A percentile compares a stretch with the other conserved stretches of the same genome.
Conservation (phyloP, 30 jellyfish, hydroid and myxozoan genomes). For the Hydra vulgaris region DNA sequence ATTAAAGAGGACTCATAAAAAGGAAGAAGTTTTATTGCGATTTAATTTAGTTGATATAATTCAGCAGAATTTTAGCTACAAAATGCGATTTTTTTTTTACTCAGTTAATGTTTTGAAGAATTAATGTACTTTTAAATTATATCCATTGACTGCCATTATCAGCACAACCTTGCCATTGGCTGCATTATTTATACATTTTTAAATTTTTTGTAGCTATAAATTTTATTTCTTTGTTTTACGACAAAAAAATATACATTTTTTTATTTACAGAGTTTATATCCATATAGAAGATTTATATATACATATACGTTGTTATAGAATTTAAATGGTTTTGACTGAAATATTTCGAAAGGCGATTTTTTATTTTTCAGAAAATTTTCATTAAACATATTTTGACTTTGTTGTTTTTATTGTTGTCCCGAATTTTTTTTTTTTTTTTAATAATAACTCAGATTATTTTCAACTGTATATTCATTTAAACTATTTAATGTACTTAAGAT, state of each 20-base stretch:
- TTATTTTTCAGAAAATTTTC: background rate
- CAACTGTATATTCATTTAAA: too few species aligned
- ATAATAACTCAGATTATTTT: too few species aligned
- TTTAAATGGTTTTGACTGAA: background rate
- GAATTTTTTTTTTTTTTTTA: too few species aligned
- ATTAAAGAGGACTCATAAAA: too few species aligned
- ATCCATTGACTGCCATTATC: too few species aligned
- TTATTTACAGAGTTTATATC: background rate
- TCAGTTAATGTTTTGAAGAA: background rate
- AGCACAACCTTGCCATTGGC: background rate
- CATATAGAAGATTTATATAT: too few species aligned
- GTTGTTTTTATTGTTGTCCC: too few species aligned
- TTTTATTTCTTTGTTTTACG: background rate
- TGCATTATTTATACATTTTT: background rate
- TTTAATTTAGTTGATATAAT: too few species aligned
- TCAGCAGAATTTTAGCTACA: background rate
- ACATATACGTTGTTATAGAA: too few species aligned
- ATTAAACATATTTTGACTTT: background rate
- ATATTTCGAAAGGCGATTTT: background rate
- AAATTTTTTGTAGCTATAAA: background rate
- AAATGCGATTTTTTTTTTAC: background rate
- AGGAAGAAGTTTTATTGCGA: background rate
- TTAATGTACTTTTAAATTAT: background rate
- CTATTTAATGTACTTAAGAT: too few species aligned
- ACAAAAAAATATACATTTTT: background rate